phyloP scores from a whole-genome alignment of 2,888 invertebrate genomes.

The Eucera pruinosa region DNA sequence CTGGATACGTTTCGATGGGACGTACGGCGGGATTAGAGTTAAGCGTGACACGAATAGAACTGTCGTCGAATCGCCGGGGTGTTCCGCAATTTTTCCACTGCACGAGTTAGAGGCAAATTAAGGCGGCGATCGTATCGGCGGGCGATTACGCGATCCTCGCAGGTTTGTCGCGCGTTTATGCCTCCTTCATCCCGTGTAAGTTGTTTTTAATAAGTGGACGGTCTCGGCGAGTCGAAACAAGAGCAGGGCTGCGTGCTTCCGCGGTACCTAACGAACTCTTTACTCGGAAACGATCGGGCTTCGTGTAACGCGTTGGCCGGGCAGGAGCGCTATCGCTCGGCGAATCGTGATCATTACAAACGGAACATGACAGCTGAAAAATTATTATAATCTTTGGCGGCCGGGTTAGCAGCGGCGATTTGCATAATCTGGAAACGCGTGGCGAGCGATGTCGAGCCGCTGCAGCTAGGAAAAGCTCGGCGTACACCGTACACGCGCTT shows the following conservation, averaged over 20 bases:
- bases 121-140: slow-evolving; percentile 24
- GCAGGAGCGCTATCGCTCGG: slow-evolving; percentile 34
- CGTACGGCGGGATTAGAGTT: background rate
- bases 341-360: slow-evolving; percentile 55
- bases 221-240: slow-evolving; percentile 5
- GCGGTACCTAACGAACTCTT: slow-evolving; percentile 24
- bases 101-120: background rate
- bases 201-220: slow-evolving; percentile 36
- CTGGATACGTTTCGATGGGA: background rate
- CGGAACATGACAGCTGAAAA: slow-evolving; percentile 58
- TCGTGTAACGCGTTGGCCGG: slow-evolving; percentile 37
- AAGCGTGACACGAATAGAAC: background rate
- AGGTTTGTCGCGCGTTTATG: slow-evolving; percentile 37
- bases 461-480: slow-evolving; percentile 41
- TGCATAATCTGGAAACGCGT: slow-evolving; percentile 62
- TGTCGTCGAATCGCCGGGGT: background rate
- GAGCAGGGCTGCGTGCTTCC: slow-evolving; percentile 22
- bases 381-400: slow-evolving; percentile 53
- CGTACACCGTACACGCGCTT: slow-evolving; percentile 50
- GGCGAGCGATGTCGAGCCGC: slow-evolving; percentile 9
- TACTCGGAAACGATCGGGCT: slow-evolving; percentile 24
- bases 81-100: background rate
- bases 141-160: slow-evolving; percentile 27
- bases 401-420: slow-evolving; percentile 54
- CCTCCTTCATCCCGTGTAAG: slow-evolving; percentile 19